These are phyloP conservation scores for Tachyglossus aculeatus DNA, from an alignment of 2,797 vertebrate species.

Conservation along the genomic window DNA sequence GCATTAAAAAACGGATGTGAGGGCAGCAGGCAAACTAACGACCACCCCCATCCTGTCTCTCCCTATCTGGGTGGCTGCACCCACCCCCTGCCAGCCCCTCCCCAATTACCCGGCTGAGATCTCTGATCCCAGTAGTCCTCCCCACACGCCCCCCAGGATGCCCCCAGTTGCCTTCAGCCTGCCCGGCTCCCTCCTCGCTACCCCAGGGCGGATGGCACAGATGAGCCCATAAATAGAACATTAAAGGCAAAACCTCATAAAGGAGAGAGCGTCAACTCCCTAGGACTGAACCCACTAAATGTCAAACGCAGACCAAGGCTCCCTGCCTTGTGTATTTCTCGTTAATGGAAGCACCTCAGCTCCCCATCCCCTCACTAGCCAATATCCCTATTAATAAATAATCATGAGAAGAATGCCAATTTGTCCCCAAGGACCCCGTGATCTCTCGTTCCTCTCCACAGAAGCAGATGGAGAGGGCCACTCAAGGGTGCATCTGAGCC, in stretches of 20 bases:
- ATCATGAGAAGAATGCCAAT: constrained; percentile 46
- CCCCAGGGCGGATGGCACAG: constrained; percentile 16
- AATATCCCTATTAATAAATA: constrained; percentile 58
- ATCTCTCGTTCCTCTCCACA: constrained; percentile 9
- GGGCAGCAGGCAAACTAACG: neutral
- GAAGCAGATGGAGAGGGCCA: constrained; percentile 22
- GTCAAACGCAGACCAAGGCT: constrained; percentile 46
- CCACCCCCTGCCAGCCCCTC: no score
- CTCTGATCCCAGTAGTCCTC: neutral
- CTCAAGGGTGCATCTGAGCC: constrained; percentile 3
- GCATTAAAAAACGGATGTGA: neutral
- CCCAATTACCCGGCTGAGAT: neutral
- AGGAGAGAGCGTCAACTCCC: constrained; percentile 29
- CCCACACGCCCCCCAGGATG: neutral
- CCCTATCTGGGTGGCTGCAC: neutral
- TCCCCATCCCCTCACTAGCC: constrained; percentile 51
- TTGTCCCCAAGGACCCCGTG: constrained; percentile 29
- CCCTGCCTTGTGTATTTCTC: constrained; percentile 35
- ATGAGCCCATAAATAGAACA: constrained; percentile 51
- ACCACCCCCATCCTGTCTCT: neutral
- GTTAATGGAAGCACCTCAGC: constrained; percentile 51
- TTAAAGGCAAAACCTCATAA: constrained; percentile 47
- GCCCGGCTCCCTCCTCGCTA: neutral
- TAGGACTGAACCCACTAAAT: constrained; percentile 52
- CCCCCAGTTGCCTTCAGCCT: neutral